These are phyloP conservation scores for Setophaga coronata DNA, from an alignment of 2,113 vertebrate species.

Conservation along the genomic window DNA sequence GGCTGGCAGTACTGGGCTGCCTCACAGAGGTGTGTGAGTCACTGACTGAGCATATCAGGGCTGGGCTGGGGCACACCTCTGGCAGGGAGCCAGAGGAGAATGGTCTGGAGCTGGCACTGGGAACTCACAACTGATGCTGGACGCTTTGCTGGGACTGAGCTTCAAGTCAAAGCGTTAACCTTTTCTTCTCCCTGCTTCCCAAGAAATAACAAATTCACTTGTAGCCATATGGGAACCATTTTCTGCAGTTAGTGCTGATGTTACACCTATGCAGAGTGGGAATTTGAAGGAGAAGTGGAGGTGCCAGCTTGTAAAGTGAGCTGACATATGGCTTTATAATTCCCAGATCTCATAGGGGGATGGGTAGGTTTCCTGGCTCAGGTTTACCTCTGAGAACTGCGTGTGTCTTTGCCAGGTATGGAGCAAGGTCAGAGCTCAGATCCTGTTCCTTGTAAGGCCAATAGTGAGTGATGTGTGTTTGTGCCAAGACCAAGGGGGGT, in stretches of 20 bases:
- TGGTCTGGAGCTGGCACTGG: neutral
- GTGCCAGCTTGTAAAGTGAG: neutral
- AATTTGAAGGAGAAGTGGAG: neutral
- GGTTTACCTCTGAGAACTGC: neutral
- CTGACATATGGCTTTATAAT: neutral
- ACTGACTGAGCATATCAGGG: fast-evolving
- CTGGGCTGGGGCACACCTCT: neutral
- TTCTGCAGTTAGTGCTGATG: neutral
- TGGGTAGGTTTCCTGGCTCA: neutral
- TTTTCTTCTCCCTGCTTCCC: neutral
- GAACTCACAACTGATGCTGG: neutral
- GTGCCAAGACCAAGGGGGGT: neutral
- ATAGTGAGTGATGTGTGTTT: neutral
- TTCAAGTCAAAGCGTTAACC: neutral
- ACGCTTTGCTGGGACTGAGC: neutral
- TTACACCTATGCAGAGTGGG: neutral
- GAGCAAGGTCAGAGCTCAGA: neutral
- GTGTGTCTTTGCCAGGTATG: neutral
- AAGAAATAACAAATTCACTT: neutral
- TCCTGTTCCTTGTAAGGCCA: fast-evolving
- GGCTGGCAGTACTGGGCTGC: neutral
- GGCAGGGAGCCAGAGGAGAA: neutral
- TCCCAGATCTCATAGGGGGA: neutral
- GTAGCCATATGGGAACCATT: neutral
- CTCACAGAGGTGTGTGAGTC: neutral